phyloP scores from a whole-genome alignment of 2,113 vertebrate species.

The Apteryx mantelli region DNA sequence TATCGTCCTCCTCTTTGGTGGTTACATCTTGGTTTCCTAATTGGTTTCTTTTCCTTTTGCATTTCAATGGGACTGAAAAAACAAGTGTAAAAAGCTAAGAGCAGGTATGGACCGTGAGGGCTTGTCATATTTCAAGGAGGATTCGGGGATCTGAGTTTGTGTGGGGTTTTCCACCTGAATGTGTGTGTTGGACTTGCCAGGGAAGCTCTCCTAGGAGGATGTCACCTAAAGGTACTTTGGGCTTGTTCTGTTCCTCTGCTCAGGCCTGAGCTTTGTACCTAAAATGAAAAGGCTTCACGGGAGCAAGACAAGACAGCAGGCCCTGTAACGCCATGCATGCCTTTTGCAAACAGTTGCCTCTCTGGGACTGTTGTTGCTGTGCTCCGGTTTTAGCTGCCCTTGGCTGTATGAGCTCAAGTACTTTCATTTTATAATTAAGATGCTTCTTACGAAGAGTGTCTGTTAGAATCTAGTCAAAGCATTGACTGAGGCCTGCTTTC shows the following conservation, averaged over 20 bases:
- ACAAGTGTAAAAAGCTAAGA: constrained; percentile 69
- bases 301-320: not conserved
- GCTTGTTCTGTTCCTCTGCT: not conserved
- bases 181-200: not conserved
- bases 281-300: accelerated
- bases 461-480: not conserved
- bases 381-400: not conserved
- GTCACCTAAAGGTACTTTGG: not conserved
- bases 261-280: not conserved
- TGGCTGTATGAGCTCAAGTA: not conserved
- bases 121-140: not conserved
- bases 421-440: not conserved
- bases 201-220: not conserved
- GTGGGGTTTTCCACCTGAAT: not conserved
- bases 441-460: not conserved
- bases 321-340: accelerated
- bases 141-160: not conserved
- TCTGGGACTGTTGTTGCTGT: accelerated
- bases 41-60: constrained; percentile 30
- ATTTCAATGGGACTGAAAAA: constrained; percentile 56
- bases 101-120: constrained; percentile 43
- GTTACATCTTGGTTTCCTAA: not conserved
- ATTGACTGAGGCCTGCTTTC: not conserved
- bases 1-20: not conserved
- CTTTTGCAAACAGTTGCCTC: not conserved